Evolutionary conservation across 2,113 vertebrate genomes (phyloP).

Genomic region (Mungos mungo): DNA sequence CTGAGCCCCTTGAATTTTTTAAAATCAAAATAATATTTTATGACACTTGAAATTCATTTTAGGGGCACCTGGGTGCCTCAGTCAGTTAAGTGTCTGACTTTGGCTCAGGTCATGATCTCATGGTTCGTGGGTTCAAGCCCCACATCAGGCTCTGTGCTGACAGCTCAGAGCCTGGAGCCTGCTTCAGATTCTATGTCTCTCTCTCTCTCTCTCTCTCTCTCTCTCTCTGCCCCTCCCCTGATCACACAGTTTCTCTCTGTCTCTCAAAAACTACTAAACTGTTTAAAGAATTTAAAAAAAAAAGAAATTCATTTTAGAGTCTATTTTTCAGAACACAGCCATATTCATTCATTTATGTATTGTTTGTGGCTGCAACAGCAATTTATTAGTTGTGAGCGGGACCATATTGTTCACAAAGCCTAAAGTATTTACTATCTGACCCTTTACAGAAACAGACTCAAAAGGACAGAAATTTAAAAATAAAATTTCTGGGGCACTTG

Average conservation of each 20-base stretch:
- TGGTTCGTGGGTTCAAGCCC: too few species aligned
- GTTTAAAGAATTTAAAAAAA: too few species aligned
- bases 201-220: too few species aligned
- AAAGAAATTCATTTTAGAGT: background rate
- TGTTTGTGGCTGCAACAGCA: background rate
- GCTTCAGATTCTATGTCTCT: too few species aligned
- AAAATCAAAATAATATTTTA: background rate
- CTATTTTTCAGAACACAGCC: background rate
- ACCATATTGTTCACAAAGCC: background rate
- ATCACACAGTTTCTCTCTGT: too few species aligned
- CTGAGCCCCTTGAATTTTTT: background rate
- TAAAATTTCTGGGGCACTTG: too few species aligned
- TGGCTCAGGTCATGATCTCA: too few species aligned
- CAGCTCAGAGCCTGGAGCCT: too few species aligned
- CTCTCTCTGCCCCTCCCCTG: too few species aligned
- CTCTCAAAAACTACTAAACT: too few species aligned
- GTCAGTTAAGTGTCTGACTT: too few species aligned
- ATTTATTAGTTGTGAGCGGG: background rate
- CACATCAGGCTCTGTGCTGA: too few species aligned
- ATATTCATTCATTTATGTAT: background rate
- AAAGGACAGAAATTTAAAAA: background rate
- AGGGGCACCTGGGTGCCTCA: background rate
- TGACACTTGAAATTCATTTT: slow-evolving; percentile 8
- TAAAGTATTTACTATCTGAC: background rate
- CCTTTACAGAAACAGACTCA: background rate